Conservation (phyloP, 1,140 invertebrate species). For the Lysiphlebus fabarum region DNA sequence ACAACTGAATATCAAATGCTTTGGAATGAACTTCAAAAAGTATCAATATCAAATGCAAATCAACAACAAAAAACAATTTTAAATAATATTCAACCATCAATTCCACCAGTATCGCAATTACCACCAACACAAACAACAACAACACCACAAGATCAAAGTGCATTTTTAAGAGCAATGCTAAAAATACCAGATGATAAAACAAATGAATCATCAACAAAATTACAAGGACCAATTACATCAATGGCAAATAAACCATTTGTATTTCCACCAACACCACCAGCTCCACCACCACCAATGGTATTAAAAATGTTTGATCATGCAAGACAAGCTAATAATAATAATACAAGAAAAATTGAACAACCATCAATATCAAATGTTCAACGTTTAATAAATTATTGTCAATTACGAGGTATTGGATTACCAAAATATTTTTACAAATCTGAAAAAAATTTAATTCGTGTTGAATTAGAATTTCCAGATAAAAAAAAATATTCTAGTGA, state of each 20-base stretch:
- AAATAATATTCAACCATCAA: neutral
- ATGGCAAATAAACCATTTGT: slow-evolving; percentile 28
- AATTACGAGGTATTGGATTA: slow-evolving; percentile 41
- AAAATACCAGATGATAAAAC: slow-evolving; percentile 45
- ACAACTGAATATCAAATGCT: slow-evolving; percentile 44
- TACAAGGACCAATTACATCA: slow-evolving; percentile 2
- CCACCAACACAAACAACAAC: slow-evolving; percentile 1
- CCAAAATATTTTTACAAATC: slow-evolving; percentile 51
- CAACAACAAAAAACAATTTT: neutral
- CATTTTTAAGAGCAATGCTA: slow-evolving; percentile 48
- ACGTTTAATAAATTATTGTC: slow-evolving; percentile 47
- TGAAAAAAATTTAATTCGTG: slow-evolving; percentile 37
- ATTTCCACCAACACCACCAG: slow-evolving; percentile 29
- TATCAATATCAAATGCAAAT: slow-evolving; percentile 22
- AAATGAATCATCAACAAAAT: slow-evolving; percentile 22
- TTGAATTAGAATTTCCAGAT: slow-evolving; percentile 48
- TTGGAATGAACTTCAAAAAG: slow-evolving; percentile 49
- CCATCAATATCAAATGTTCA: slow-evolving; percentile 25
- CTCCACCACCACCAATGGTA: slow-evolving; percentile 38
- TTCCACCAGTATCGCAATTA: slow-evolving; percentile 9
- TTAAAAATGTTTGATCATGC: slow-evolving; percentile 51
- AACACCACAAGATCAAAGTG: slow-evolving; percentile 46
- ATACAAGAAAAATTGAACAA: slow-evolving; percentile 15
- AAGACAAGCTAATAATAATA: slow-evolving; percentile 35
- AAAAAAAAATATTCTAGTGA: slow-evolving; percentile 43